A percentile compares a stretch with the other conserved stretches of the same genome.
Conservation (phyloP, 2,797 vertebrate species). For the Arrhamphus sclerolepis region DNA sequence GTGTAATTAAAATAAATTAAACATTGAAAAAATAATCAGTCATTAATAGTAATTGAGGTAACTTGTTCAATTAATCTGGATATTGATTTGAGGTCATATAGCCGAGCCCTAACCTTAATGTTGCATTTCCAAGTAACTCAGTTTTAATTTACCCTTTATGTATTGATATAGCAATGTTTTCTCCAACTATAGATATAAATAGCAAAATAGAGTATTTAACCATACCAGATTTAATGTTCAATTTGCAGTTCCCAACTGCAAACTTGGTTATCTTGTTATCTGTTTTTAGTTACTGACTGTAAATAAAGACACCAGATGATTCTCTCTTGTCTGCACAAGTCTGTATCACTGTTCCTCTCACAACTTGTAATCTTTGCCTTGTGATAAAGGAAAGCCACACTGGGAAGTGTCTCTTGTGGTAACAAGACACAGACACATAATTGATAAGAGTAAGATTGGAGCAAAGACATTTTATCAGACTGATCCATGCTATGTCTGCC, state of each 20-base stretch:
- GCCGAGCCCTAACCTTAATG: no score
- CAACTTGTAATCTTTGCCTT: constrained; percentile 61
- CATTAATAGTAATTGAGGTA: no score
- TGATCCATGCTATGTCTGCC: neutral
- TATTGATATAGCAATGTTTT: constrained; percentile 11
- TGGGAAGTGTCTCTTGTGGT: constrained; percentile 37
- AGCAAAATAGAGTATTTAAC: neutral
- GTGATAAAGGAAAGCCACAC: constrained; percentile 62
- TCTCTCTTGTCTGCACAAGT: constrained; percentile 33
- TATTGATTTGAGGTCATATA: no score
- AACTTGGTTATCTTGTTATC: neutral
- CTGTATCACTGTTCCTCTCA: constrained; percentile 42
- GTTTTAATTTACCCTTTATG: neutral
- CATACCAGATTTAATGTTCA: no score
- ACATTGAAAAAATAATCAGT: no score
- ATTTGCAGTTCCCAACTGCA: neutral
- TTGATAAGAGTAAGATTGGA: neutral
- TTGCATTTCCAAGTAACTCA: neutral
- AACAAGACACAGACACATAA: constrained; percentile 11
- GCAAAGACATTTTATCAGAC: constrained; percentile 14
- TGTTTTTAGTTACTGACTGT: constrained; percentile 1
- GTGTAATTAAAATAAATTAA: no score
- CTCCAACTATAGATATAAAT: neutral
- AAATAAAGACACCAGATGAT: constrained; percentile 21
- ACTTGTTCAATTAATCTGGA: no score